Base-by-base conservation (phyloP, 2,797 vertebrate species). In the Sebastes goodei region DNA sequence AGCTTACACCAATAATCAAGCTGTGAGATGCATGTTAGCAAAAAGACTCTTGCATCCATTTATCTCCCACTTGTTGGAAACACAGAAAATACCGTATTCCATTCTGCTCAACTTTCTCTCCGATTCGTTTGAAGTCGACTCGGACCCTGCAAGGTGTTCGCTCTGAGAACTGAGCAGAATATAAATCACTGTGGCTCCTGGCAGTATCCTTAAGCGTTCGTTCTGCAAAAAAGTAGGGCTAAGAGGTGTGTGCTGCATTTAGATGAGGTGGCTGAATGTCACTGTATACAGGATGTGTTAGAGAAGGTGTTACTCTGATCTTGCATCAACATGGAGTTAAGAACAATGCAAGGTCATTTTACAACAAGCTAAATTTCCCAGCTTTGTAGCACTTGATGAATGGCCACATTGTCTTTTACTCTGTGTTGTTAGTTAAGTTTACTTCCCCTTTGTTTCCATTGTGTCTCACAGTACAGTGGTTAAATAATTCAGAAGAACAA, bases 171-270 rank as follows among this genome's bases (percentile, higher is more conserved):
- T 33, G 88, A 84, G 87, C 33, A 62, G 93, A 94, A 94, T 95
- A 89, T 91, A 88, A 94, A 95, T 92, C 71, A 67, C 60, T 14
- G 29, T 33, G 67, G 74, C 88, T 93, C 83, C 76, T 82, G 83
- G 88, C 90, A 87, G 85, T 73, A 75, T 92, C 84, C 85, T 92
- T 88, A 84, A 87, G 89, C 88, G 85, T 91, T 89, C 79, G n/a
- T 80, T 78, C 74, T 83, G 66, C 82, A 82, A 89, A 75, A 82
- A 86, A 82, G 69, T 81, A 76, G 65, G 52, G 75, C 78, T 79
- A 20, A 74, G 76, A 62, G 38, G 76, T 80, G 78, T 65, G 76
- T 29, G 66, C 80, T 74, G 90, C 91, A 94, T 94, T 89, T 71
- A 84, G 85, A 94, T 91, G 79, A 93, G 85, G 63, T 27, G 49